Evolutionary conservation across 2,113 vertebrate species (phyloP), one percentile per base, ranked within the genome.

Genomic region (Patagioenas fasciata): DNA sequence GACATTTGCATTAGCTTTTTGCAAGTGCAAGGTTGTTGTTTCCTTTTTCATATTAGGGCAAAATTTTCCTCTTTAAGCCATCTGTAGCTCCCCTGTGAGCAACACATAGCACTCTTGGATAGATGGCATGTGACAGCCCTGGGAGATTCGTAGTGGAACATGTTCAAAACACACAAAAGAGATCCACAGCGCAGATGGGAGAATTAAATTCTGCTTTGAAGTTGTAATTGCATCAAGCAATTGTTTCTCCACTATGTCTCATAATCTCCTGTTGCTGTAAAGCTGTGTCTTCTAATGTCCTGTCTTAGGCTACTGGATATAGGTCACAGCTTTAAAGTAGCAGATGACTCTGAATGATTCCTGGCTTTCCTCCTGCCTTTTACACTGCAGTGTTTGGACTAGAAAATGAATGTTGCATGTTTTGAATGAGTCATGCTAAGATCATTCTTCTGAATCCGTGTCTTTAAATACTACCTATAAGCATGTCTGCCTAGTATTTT

Each of bases 301-400:
- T 95, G 80, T 82, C 85, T 80, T 95, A 60, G 72, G 66, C 78
- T 72, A 47, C 60, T 80, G 66, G 72, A 91, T 91, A 60, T 88
- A 80, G 95, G 88, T 96, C 95, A 94, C 57, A 87, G 75, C 87
- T 91, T 94, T 96, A 95, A 94, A 95, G 92, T 5, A 84, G 60
- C 89, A 85, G 62, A 77, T 84, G 79, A 88, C 28, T 74, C 54
- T 74, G 53, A 92, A 29, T 58, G 80, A 81, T 91, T 86, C 34
- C 80, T 70, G 58, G 65, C 81, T 93, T 85, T 88, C 34, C 64
- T 84, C 38, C 71, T 91, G 65, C 36, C 40, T 84, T 93, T 82
- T 75, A 32, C 60, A 29, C 75, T 74, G 51, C 17, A 61, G n/a
- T 64, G 47, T 85, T 92, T 89, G 56, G 64, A 80, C 79, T 89